Conservation (phyloP, 2,113 vertebrate species). For the Sardina pilchardus region DNA sequence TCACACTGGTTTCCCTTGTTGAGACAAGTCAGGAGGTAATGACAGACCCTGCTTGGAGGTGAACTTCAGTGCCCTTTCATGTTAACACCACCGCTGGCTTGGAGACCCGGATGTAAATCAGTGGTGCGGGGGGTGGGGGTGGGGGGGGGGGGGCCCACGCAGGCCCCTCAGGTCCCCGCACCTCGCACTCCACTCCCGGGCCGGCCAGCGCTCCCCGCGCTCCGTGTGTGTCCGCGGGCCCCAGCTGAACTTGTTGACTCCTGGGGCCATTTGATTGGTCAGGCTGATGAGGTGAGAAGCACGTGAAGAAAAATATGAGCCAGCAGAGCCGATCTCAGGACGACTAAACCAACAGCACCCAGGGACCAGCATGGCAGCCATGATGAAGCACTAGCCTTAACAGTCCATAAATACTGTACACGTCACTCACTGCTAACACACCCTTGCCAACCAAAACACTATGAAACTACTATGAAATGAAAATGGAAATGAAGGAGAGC, state of each 20-base stretch:
- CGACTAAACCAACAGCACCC: slow-evolving; percentile 3
- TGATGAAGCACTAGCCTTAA: not conserved
- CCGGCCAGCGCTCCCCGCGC: not conserved
- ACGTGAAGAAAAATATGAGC: not conserved
- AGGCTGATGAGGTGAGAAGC: slow-evolving; percentile 26
- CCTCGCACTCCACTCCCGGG: not conserved
- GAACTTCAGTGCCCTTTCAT: slow-evolving; percentile 40
- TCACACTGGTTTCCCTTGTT: slow-evolving; percentile 25
- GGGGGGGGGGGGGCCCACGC: not conserved
- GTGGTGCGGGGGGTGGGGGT: not conserved
- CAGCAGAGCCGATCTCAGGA: not conserved
- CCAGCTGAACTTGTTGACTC: slow-evolving; percentile 16
- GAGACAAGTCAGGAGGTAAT: slow-evolving; percentile 17
- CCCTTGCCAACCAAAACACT: not conserved
- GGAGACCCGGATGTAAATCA: slow-evolving; percentile 39
- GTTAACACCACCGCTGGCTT: slow-evolving; percentile 21
- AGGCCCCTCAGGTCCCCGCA: not conserved
- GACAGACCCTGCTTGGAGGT: slow-evolving; percentile 32
- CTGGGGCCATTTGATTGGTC: not conserved
- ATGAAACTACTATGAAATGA: not conserved
- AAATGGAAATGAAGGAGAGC: not conserved
- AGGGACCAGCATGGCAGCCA: not conserved
- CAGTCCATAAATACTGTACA: not conserved
- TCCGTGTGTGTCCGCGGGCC: not conserved
- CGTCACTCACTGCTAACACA: not conserved